Percentiles rank a stretch among this genome's conserved stretches.
These are phyloP conservation scores for Lagopus muta DNA, from an alignment of 2,113 vertebrate genomes.

Conservation along the genomic window DNA sequence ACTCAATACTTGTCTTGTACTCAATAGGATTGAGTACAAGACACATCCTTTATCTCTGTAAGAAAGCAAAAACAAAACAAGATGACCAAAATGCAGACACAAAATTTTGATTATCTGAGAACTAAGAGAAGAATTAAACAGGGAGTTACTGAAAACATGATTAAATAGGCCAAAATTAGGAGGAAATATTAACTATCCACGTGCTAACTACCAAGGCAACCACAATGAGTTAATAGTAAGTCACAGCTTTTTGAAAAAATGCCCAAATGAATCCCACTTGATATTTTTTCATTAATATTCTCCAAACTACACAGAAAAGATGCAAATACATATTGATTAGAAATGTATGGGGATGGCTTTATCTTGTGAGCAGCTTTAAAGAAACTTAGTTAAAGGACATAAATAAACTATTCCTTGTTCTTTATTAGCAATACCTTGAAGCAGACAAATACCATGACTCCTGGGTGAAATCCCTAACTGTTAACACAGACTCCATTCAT, in stretches of 20 bases:
- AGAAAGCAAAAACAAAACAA: background rate
- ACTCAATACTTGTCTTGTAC: too few species aligned
- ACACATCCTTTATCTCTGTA: background rate
- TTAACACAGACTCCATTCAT: conserved; percentile 2
- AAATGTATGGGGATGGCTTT: background rate
- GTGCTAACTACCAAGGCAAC: background rate
- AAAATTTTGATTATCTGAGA: background rate
- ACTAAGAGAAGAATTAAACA: background rate
- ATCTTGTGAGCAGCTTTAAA: background rate
- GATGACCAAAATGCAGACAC: background rate
- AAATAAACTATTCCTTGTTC: background rate
- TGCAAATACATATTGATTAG: background rate
- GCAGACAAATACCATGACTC: background rate
- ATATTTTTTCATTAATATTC: background rate
- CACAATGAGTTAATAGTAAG: background rate
- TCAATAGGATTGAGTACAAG: background rate
- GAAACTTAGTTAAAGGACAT: background rate
- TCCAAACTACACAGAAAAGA: background rate
- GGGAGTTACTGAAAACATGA: background rate
- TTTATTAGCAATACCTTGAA: background rate
- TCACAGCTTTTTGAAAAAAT: background rate
- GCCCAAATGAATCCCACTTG: background rate
- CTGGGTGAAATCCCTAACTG: background rate
- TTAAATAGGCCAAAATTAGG: background rate
- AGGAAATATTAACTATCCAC: background rate